phyloP scores from a whole-genome alignment of 2,113 vertebrate genomes.

The Sebastes schlegelii region DNA sequence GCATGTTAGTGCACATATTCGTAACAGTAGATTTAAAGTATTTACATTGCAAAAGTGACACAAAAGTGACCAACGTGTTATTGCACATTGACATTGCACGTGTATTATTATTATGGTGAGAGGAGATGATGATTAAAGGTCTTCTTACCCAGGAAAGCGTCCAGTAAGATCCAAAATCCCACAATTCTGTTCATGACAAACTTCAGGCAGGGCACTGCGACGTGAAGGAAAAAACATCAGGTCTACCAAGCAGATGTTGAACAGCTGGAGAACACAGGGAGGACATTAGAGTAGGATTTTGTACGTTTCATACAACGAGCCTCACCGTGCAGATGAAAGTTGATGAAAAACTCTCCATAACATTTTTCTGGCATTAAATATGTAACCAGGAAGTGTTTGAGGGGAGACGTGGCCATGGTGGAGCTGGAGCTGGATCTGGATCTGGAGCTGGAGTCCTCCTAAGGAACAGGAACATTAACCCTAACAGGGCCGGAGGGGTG shows the following conservation, averaged over 20 bases:
- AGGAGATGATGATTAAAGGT: slow-evolving; percentile 7
- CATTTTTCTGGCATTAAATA: slow-evolving; percentile 87
- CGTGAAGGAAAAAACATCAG: background rate
- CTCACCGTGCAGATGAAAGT: slow-evolving; percentile 87
- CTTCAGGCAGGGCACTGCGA: slow-evolving; percentile 87
- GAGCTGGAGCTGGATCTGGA: background rate
- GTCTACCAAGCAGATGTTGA: background rate
- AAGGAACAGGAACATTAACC: background rate
- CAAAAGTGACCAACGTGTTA: too few relatives aligned
- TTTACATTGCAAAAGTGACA: too few relatives aligned
- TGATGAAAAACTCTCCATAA: slow-evolving; percentile 83
- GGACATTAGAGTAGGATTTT: too few relatives aligned
- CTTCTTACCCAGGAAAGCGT: slow-evolving; percentile 86
- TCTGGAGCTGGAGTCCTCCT: background rate
- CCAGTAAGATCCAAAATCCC: slow-evolving; percentile 86
- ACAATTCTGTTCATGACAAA: slow-evolving; percentile 84
- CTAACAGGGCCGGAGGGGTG: slow-evolving; percentile 9
- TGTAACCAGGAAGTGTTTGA: slow-evolving; percentile 80
- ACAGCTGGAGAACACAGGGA: background rate
- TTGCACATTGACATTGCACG: too few relatives aligned
- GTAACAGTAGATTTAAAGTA: too few relatives aligned
- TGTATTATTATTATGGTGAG: background rate
- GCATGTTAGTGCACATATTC: too few relatives aligned
- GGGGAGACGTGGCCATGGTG: slow-evolving; percentile 56
- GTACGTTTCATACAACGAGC: background rate